Conservation (phyloP, 2,113 vertebrate genomes). For the Tricholaema leucomelas region DNA sequence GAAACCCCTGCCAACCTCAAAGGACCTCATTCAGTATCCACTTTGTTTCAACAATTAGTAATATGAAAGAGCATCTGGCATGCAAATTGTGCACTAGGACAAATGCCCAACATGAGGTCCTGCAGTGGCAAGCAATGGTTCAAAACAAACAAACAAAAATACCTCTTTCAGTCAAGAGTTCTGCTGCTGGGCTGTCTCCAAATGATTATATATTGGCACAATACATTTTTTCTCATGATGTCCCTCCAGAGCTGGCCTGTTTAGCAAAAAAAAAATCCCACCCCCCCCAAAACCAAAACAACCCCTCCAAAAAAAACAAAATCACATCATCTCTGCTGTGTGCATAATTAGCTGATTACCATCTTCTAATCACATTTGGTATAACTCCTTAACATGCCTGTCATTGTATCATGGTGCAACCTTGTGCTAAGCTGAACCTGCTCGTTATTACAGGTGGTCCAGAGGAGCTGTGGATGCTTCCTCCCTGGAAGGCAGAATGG, state of each 20-base stretch:
- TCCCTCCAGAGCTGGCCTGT: background rate
- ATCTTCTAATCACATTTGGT: background rate
- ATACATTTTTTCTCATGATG: background rate
- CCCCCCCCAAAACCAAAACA: background rate
- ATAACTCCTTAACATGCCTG: background rate
- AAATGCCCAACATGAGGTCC: slow-evolving; percentile 24
- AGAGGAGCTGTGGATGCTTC: background rate
- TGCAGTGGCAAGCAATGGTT: slow-evolving; percentile 39
- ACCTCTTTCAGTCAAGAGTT: slow-evolving; percentile 7
- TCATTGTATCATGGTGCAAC: background rate
- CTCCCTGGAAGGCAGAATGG: fast-evolving
- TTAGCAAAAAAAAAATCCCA: background rate
- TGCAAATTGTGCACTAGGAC: slow-evolving; percentile 17
- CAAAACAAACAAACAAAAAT: slow-evolving; percentile 33
- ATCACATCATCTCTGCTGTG: background rate
- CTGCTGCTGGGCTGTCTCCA: slow-evolving; percentile 15
- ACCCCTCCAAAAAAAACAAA: no score
- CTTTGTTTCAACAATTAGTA: slow-evolving; percentile 30
- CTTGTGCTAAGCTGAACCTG: background rate
- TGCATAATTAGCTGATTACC: background rate
- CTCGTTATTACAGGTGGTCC: background rate
- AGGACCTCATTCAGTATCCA: slow-evolving; percentile 29
- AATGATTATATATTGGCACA: background rate
- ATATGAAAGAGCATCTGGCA: slow-evolving; percentile 10
- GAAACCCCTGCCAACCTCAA: background rate